Percentiles rank a stretch among this genome's conserved stretches.
Conservation (phyloP, 2,113 vertebrate species). For the Stercorarius parasiticus region DNA sequence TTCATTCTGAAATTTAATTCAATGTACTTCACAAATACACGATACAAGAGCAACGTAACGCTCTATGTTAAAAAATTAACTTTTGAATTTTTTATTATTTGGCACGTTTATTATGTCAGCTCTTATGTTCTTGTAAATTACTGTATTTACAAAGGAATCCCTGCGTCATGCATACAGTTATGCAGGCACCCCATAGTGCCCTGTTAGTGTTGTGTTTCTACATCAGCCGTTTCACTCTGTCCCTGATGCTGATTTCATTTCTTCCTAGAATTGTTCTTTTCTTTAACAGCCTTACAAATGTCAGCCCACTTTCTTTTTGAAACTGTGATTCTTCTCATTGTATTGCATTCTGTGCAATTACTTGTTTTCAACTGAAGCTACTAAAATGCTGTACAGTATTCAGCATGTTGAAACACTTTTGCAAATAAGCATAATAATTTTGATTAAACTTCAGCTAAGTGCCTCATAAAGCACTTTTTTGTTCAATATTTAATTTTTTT, state of each 20-base stretch:
- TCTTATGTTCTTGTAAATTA: background rate
- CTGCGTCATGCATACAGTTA: background rate
- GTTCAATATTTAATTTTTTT: background rate
- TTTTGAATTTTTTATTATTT: background rate
- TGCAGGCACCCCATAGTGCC: background rate
- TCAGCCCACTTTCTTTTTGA: background rate
- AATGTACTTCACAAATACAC: background rate
- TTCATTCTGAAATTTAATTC: background rate
- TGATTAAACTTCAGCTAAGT: background rate
- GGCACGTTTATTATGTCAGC: fast-evolving
- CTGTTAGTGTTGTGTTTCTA: background rate
- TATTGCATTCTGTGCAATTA: background rate
- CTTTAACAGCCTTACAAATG: background rate
- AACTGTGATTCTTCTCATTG: background rate
- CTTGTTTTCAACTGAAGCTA: background rate
- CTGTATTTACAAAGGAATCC: background rate
- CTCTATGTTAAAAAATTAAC: background rate
- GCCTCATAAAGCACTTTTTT: background rate
- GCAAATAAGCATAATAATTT: background rate
- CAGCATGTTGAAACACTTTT: background rate
- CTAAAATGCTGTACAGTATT: background rate
- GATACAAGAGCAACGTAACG: background rate
- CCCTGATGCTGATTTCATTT: background rate
- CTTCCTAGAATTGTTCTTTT: background rate
- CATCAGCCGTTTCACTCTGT: background rate